Conservation (phyloP, 1,140 invertebrate genomes). For the Scylla paramamosain region DNA sequence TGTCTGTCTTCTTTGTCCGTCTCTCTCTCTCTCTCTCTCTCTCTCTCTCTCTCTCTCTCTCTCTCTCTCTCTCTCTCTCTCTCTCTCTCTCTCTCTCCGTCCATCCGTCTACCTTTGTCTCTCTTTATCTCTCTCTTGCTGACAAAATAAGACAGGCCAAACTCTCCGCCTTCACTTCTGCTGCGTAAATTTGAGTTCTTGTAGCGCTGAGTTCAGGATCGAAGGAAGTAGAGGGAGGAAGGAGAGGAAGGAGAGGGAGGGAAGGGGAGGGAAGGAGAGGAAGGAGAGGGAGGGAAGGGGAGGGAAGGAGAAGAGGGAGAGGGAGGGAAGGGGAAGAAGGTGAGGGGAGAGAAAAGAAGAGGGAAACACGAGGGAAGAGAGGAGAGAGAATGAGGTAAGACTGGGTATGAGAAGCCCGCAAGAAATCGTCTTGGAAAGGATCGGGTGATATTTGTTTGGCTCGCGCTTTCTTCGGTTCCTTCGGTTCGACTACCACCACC, state of each 20-base stretch:
- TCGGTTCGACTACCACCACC: not conserved
- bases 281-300: not conserved
- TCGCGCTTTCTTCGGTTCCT: not conserved
- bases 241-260: not conserved
- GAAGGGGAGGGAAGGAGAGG: not conserved
- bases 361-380: not conserved
- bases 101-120: not conserved
- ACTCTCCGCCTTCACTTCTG: not conserved
- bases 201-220: not conserved
- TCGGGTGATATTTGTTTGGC: not conserved
- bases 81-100: not conserved
- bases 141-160: constrained; percentile 1
- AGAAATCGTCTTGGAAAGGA: not conserved
- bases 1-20: too few species aligned
- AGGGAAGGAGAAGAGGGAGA: not conserved
- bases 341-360: not conserved
- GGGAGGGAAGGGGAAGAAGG: not conserved
- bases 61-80: constrained; percentile 20
- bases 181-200: not conserved
- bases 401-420: not conserved
- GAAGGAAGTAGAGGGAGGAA: not conserved
- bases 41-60: not conserved
- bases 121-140: not conserved
- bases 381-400: not conserved
- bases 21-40: too few species aligned